These are phyloP conservation scores for Anisognathus igniventris DNA, from an alignment of 2,797 vertebrate genomes.

Conservation along the genomic window DNA sequence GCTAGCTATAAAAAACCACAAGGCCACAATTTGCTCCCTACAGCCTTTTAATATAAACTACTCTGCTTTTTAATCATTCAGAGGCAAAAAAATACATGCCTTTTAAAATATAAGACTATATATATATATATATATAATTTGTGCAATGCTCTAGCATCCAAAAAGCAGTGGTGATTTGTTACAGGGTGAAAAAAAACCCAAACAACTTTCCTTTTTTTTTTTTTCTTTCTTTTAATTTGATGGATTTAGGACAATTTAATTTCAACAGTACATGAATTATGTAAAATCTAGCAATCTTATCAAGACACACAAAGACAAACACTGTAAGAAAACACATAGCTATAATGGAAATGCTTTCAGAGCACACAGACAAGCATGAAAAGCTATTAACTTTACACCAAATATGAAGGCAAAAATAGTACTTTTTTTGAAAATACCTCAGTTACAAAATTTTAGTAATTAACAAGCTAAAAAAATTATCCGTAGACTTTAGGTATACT, in stretches of 20 bases:
- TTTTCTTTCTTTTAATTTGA: neutral
- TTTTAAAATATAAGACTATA: neutral
- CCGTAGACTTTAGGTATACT: neutral
- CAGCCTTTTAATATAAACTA: neutral
- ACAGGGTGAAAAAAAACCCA: rapidly evolving
- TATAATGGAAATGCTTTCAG: neutral
- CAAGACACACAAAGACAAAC: neutral
- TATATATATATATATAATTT: neutral
- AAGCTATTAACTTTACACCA: neutral
- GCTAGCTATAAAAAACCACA: neutral
- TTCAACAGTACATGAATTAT: neutral
- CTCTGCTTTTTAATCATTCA: neutral
- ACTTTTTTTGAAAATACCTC: neutral
- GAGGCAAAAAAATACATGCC: rapidly evolving
- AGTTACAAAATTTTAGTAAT: neutral
- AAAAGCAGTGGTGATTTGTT: neutral
- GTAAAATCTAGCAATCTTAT: neutral
- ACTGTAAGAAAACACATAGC: neutral
- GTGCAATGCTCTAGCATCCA: neutral
- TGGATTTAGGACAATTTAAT: neutral
- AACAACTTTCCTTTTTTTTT: neutral
- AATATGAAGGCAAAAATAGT: neutral
- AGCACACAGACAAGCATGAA: neutral
- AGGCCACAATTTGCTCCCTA: neutral
- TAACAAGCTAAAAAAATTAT: neutral